Evolutionary conservation across 2,888 invertebrate genomes (phyloP).

Genomic region (Cheilosia pagana): DNA sequence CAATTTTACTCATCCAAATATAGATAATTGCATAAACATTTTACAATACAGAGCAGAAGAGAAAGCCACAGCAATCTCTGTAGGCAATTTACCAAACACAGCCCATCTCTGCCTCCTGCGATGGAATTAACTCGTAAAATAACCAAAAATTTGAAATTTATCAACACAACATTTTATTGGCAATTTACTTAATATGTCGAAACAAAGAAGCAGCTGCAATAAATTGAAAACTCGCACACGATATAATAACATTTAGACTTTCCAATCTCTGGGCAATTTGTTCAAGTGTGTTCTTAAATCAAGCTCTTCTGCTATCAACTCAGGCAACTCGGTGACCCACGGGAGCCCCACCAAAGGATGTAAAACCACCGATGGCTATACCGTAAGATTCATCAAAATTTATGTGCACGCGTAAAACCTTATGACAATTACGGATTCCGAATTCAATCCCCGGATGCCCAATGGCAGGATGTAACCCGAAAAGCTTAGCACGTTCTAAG

Average conservation of each 20-base stretch:
- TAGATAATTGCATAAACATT: background rate
- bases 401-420: constrained; percentile 55
- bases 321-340: background rate
- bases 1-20: background rate
- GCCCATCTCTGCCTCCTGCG: constrained; percentile 9
- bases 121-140: constrained; percentile 1
- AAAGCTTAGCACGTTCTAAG: constrained; percentile 46
- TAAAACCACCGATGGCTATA: constrained; percentile 8
- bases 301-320: background rate
- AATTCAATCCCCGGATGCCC: constrained; percentile 63
- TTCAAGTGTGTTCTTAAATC: constrained; percentile 2
- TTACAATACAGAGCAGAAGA: background rate
- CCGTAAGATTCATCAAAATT: constrained; percentile 44
- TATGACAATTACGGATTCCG: constrained; percentile 56
- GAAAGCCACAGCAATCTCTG: constrained; percentile 26
- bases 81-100: constrained; percentile 20
- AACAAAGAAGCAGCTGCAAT: constrained; percentile 14
- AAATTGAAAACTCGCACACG: background rate
- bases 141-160: constrained; percentile 6
- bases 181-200: constrained; percentile 35
- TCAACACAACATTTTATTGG: constrained; percentile 41
- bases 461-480: constrained; percentile 45
- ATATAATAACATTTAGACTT: no score
- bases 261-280: constrained; percentile 16
- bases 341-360: background rate